Evolutionary conservation across 2,797 vertebrate genomes (phyloP), one percentile per base, ranked within the genome.

Genomic region (Ptychadena robeensis): DNA sequence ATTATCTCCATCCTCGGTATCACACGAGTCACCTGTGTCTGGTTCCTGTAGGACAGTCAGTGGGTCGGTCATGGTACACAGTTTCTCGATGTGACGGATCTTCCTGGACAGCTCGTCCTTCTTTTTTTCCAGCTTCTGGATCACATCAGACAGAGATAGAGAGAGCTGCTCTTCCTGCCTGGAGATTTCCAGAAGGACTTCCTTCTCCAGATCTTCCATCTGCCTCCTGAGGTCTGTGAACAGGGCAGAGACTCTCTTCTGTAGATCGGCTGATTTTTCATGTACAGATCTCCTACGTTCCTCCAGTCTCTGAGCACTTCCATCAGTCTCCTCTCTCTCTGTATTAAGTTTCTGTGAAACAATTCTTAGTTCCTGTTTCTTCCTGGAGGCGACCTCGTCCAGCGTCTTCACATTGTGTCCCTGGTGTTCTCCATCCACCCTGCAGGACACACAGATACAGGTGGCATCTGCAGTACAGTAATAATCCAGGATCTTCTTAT

Each of bases 81-180:
- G 30, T 44, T 73, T 30, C 71, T 73, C 30, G 32, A n/a, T 25
- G 27, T 15, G 5, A 74, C 34, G 25, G 12, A 48, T 48, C 0
- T n/a, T n/a, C n/a, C n/a, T n/a, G n/a, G 25, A 40, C 70, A 69
- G 15, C 65, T 67, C 65, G n/a, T 67, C 65, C 31, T 9, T 67
- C 25, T 69, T 40, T 38, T n/a, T 38, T 11, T 15, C 12, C 9
- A 15, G 7, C 38, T 7, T n/a, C 12, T 40, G 12, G 27, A n/a
- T 27, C 4, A 22, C 12, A 14, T 11, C 44, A 0, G 6, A 30
- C 9, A n/a, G 2, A 4, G 44, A 48, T 18, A 48, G 3, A 31
- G 53, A 59, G 18, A 11, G 6, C 9, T 9, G 25, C 30, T 73
- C 30, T 9, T 12, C 48, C 9, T 25, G 48, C 9, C 5, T 59